Evolutionary conservation across 2,113 vertebrate genomes (phyloP).

Genomic region (Gambusia affinis): DNA sequence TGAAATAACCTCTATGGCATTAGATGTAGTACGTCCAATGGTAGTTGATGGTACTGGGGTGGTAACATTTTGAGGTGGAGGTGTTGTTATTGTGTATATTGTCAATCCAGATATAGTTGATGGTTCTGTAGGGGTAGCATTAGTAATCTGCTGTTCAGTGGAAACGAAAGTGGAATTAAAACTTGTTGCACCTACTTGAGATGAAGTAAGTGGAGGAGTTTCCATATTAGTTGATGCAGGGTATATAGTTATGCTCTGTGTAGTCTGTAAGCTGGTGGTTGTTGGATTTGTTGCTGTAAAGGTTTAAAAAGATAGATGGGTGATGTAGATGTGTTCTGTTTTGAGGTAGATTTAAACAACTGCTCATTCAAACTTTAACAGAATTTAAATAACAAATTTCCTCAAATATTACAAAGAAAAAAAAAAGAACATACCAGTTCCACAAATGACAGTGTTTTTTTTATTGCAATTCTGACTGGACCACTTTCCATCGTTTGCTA

Average conservation of each 20-base stretch:
- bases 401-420: not conserved
- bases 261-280: conserved; percentile 21
- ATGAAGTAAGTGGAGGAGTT: not conserved
- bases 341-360: not conserved
- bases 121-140: not conserved
- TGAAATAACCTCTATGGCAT: conserved; percentile 1
- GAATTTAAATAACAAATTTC: not conserved
- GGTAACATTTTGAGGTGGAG: not conserved
- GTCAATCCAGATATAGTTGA: not conserved
- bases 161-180: conserved; percentile 4
- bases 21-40: not conserved
- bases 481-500: conserved; percentile 54
- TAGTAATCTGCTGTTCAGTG: conserved; percentile 2
- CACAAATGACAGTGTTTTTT: conserved; percentile 53
- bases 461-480: conserved; percentile 37
- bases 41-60: not conserved
- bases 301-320: not conserved
- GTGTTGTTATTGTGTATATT: not conserved
- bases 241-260: not conserved
- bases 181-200: not conserved
- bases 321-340: not conserved
- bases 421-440: conserved; percentile 50
- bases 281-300: conserved; percentile 40
- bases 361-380: not conserved
- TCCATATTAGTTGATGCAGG: conserved; percentile 1